Evolutionary conservation across 2,113 vertebrate species (phyloP).

Genomic region (Xenopus borealis): DNA sequence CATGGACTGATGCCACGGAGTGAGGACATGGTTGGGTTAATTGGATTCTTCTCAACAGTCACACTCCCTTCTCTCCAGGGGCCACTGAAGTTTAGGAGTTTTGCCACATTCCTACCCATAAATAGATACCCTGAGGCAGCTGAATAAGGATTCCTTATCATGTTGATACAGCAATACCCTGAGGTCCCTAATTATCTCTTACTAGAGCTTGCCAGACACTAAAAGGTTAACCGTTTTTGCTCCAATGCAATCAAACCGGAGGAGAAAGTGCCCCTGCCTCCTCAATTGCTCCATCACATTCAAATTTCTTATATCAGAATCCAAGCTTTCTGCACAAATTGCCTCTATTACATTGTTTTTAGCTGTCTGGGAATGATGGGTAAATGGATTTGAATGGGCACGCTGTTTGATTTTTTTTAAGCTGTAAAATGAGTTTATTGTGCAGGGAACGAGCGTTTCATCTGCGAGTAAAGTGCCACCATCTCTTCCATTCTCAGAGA

Average conservation of each 20-base stretch:
- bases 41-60: too few relatives aligned
- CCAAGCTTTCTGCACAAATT: not conserved
- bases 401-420: not conserved
- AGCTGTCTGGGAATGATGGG: conserved; percentile 25
- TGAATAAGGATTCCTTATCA: too few relatives aligned
- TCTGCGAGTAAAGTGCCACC: not conserved
- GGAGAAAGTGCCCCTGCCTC: too few relatives aligned
- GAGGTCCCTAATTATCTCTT: too few relatives aligned
- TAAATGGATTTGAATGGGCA: conserved; percentile 28
- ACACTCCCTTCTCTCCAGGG: too few relatives aligned
- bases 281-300: not conserved
- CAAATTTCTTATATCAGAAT: not conserved
- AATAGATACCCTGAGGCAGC: too few relatives aligned
- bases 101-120: too few relatives aligned
- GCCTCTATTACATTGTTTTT: conserved; percentile 25
- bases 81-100: too few relatives aligned
- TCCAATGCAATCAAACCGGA: too few relatives aligned
- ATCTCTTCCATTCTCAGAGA: not conserved
- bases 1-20: too few relatives aligned
- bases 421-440: conserved; percentile 15
- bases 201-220: not conserved
- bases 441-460: not conserved
- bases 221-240: not conserved
- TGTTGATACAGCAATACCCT: too few relatives aligned
- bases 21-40: too few relatives aligned